Percentiles rank a stretch among this genome's conserved stretches.
These are phyloP conservation scores for Cetoscarus ocellatus DNA, from an alignment of 2,797 vertebrate genomes.

Conservation along the genomic window DNA sequence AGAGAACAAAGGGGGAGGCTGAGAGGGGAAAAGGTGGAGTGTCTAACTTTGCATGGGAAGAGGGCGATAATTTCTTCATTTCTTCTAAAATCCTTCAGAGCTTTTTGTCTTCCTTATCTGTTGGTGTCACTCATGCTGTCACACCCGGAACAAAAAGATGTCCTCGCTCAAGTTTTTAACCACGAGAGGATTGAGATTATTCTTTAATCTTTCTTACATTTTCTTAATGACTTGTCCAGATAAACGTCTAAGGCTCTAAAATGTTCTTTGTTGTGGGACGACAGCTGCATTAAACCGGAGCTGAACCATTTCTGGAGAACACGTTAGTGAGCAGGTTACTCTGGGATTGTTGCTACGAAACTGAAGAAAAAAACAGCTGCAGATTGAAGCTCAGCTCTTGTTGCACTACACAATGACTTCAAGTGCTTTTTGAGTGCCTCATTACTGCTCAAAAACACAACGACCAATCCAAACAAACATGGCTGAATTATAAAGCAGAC, in stretches of 20 bases:
- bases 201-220: slow-evolving; percentile 10
- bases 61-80: not conserved
- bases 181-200: not conserved
- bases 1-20: slow-evolving; percentile 60
- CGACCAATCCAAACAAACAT: not conserved
- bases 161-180: slow-evolving; percentile 1
- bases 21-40: slow-evolving; percentile 43
- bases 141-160: not conserved
- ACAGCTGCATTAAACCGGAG: slow-evolving; percentile 23
- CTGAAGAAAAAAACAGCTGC: slow-evolving; percentile 36
- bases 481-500: slow-evolving; percentile 2
- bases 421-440: slow-evolving; percentile 33
- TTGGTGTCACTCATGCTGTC: slow-evolving; percentile 7
- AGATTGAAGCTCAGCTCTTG: slow-evolving; percentile 16
- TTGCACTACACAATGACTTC: slow-evolving; percentile 7
- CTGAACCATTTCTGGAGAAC: not conserved
- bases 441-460: slow-evolving; percentile 37
- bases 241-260: not conserved
- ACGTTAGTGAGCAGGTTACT: slow-evolving; percentile 24
- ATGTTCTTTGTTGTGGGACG: slow-evolving; percentile 20
- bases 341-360: slow-evolving; percentile 56
- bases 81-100: not conserved
- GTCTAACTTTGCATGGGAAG: slow-evolving; percentile 24
- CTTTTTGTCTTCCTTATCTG: slow-evolving; percentile 15
- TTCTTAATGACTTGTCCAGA: slow-evolving; percentile 1